phyloP scores from a whole-genome alignment of 30 jellyfish, hydroid and myxozoan genomes.

The Cassiopea xamachana region DNA sequence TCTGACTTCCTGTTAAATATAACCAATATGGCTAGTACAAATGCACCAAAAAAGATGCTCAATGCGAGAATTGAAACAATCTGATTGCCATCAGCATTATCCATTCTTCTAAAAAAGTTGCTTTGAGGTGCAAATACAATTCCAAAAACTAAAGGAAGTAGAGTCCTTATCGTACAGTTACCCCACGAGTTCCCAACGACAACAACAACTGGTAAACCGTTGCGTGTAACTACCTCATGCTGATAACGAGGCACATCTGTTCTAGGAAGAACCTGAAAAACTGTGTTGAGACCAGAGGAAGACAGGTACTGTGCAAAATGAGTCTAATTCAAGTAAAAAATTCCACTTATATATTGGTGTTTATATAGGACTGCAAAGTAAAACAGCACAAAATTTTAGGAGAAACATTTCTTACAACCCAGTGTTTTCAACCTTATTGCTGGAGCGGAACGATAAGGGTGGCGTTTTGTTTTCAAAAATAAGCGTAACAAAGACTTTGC shows the following conservation, averaged over 20 bases:
- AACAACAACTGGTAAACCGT: conserved; percentile 3
- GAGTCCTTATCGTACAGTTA: background rate
- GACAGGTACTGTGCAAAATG: no score
- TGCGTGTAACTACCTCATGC: conserved; percentile 38
- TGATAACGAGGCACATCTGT: background rate
- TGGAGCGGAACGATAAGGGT: no score
- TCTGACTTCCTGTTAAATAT: conserved; percentile 53
- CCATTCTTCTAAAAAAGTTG: conserved; percentile 2
- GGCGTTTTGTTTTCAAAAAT: no score
- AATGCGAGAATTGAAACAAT: conserved; percentile 51
- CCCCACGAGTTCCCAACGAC: background rate
- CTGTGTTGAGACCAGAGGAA: no score
- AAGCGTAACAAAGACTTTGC: no score
- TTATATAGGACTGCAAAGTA: no score
- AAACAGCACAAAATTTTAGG: no score
- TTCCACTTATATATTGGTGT: no score
- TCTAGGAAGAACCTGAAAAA: background rate
- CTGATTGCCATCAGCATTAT: conserved; percentile 46
- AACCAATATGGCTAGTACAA: conserved; percentile 53
- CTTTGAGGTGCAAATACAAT: background rate
- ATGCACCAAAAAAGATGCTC: conserved; percentile 60
- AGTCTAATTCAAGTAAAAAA: no score
- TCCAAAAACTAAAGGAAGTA: background rate
- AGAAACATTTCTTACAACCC: no score
- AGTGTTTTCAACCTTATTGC: no score